Base-by-base conservation (phyloP, 2,797 vertebrate genomes). In the Lophius americanus region DNA sequence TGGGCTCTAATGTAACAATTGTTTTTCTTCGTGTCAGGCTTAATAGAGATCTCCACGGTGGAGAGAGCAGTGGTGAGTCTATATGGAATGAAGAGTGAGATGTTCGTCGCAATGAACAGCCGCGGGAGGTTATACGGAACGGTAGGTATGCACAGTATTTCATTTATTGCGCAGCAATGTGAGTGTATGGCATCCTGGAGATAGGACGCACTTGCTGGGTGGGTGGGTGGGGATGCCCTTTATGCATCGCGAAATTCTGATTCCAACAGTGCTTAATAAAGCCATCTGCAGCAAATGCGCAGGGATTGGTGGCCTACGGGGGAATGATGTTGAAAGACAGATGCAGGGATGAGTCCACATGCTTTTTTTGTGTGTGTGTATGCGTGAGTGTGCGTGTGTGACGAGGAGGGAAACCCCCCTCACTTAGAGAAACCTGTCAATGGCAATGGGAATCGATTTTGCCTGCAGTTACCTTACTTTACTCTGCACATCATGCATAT, bases 31-130 rank as follows among this genome's bases (percentile, higher is more conserved):
- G 44, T 51, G 75, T 78, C 85, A 98, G 97, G 95, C 93, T 88
- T 98, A 37, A 93, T 99, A 85, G 96, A 98, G 91, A 97, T 98
- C 91, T 98, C 97, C 49, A 95, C 97, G 3, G 96, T 99, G 92
- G 95, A 96, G 70, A 92, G 97, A 88, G 97, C 96, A 35, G 95
- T 98, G 85, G 95, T 99, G 79, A 98, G 95, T 88, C 94, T 99
- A 13, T 96, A 93, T 12, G 97, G 97, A 66, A 92, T 98, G 90
- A 95, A 82, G 89, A 96, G 95, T 41, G 85, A 92, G 82, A 83
- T 96, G 82, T 99, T 97, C 85, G 77, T 99, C 9, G 96, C 96
- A 75, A 98, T 99, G 97, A 98, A 94, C 92, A 94, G 83, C 87
- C 96, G 94, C 64, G 97, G 97, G 36, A 95, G 94, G 91, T 84